A percentile compares a stretch with the other conserved stretches of the same genome.
These are phyloP conservation scores for Epinephelus fuscoguttatus DNA, from an alignment of 2,113 vertebrate species.

Conservation along the genomic window DNA sequence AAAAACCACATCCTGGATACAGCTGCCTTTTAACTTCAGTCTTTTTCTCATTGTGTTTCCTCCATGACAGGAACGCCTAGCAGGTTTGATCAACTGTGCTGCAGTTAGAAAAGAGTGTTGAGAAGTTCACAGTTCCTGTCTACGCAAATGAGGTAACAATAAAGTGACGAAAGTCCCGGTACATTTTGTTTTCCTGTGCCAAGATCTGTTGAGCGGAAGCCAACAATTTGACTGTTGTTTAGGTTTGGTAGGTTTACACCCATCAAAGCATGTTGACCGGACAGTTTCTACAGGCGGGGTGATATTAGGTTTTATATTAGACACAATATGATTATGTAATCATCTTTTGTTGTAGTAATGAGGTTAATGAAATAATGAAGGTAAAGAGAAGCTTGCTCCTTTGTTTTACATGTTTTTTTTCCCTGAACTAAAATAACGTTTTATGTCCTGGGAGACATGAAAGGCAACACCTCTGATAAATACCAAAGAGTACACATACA, in stretches of 20 bases:
- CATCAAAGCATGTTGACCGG: neutral
- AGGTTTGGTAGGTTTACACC: neutral
- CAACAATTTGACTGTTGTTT: neutral
- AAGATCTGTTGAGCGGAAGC: neutral
- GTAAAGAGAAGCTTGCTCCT: neutral
- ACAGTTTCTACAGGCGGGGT: neutral
- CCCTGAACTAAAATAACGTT: neutral
- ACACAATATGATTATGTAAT: neutral
- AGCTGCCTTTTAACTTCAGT: neutral
- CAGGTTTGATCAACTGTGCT: neutral
- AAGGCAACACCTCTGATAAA: neutral
- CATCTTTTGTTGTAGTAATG: neutral
- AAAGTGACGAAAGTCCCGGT: neutral
- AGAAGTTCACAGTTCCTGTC: too few relatives aligned
- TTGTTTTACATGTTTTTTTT: neutral
- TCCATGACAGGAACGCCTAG: neutral
- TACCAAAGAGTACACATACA: neutral
- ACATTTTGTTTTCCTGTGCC: neutral
- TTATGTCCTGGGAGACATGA: neutral
- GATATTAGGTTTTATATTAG: rapidly evolving
- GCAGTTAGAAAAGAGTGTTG: neutral
- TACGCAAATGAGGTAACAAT: neutral
- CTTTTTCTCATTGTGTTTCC: neutral
- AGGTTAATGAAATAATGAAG: neutral
- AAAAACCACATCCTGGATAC: conserved; percentile 55